These are phyloP conservation scores for Brachylomia viminalis DNA, from an alignment of 2,888 invertebrate species.

Conservation along the genomic window DNA sequence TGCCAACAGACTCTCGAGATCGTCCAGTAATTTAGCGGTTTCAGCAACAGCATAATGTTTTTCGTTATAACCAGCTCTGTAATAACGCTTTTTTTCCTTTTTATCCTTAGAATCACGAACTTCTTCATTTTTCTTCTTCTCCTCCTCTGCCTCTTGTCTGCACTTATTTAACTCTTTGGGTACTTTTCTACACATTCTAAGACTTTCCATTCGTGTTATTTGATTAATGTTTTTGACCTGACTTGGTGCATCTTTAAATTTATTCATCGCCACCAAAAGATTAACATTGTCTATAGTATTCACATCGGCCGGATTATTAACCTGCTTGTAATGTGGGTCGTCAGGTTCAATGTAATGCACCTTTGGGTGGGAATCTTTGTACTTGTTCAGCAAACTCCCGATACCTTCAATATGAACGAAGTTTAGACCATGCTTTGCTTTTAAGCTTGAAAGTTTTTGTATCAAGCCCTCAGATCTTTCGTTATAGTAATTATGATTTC, in stretches of 20 bases:
- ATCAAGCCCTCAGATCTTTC: not conserved
- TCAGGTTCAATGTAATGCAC: not conserved
- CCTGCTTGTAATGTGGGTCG: not conserved
- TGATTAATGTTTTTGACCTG: not conserved
- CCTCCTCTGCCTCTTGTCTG: not conserved
- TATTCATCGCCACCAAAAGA: not conserved
- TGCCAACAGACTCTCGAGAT: slow-evolving; percentile 22
- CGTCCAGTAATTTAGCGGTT: slow-evolving; percentile 16
- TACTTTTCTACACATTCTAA: slow-evolving; percentile 37
- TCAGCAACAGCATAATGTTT: not conserved
- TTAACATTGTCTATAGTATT: not conserved
- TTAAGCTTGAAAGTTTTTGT: slow-evolving; percentile 20
- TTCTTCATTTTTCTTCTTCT: not conserved
- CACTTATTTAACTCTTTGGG: not conserved
- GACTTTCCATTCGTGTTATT: not conserved
- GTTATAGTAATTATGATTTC: not conserved
- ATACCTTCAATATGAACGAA: slow-evolving; percentile 22
- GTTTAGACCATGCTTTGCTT: slow-evolving; percentile 19
- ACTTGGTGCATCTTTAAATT: not conserved
- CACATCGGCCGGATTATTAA: too few species aligned
- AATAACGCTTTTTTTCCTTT: not conserved
- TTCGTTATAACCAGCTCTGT: slow-evolving; percentile 10
- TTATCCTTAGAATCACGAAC: not conserved
- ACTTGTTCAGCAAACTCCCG: not conserved
- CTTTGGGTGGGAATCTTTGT: not conserved